Evolutionary conservation across 1,140 invertebrate genomes (phyloP).

Genomic region (Neelides sp.): DNA sequence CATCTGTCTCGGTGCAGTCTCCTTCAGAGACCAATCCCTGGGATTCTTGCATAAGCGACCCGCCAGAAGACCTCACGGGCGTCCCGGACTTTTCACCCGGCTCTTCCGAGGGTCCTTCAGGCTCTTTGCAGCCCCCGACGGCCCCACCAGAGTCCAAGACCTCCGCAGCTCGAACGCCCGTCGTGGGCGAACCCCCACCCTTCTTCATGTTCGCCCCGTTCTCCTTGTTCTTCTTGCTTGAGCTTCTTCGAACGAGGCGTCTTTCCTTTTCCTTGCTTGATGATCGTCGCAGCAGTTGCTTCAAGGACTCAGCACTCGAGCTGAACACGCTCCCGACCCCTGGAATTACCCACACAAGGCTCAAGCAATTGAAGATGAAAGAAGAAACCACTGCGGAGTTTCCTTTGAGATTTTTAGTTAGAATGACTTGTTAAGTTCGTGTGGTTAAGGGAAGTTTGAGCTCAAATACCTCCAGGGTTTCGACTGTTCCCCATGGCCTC

Average conservation of each 20-base stretch:
- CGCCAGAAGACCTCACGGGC: constrained; percentile 10
- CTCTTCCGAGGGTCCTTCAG: constrained; percentile 5
- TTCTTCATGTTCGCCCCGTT: too few species aligned
- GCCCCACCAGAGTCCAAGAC: too few species aligned
- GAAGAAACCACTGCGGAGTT: too few species aligned
- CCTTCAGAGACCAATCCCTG: constrained; percentile 33
- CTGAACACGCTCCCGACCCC: constrained; percentile 43
- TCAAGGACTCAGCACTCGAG: constrained; percentile 53
- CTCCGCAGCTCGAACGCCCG: neutral
- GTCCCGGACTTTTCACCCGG: neutral
- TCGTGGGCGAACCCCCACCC: too few species aligned
- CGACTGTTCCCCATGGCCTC: constrained; percentile 12
- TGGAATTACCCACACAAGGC: constrained; percentile 16
- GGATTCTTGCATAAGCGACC: too few species aligned
- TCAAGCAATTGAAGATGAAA: neutral
- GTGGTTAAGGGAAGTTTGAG: too few species aligned
- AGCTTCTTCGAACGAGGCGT: constrained; percentile 49
- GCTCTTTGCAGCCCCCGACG: constrained; percentile 1
- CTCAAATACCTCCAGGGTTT: constrained; percentile 10
- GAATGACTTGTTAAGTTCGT: too few species aligned
- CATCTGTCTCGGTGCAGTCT: constrained; percentile 46
- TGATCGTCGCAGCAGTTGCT: constrained; percentile 48
- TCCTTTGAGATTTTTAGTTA: too few species aligned
- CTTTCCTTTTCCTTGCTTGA: constrained; percentile 52
- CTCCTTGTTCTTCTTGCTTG: constrained; percentile 52